Percentiles rank a stretch among this genome's conserved stretches.
Conservation (phyloP, 1,140 invertebrate species). For the Rhyacophila brunnea region DNA sequence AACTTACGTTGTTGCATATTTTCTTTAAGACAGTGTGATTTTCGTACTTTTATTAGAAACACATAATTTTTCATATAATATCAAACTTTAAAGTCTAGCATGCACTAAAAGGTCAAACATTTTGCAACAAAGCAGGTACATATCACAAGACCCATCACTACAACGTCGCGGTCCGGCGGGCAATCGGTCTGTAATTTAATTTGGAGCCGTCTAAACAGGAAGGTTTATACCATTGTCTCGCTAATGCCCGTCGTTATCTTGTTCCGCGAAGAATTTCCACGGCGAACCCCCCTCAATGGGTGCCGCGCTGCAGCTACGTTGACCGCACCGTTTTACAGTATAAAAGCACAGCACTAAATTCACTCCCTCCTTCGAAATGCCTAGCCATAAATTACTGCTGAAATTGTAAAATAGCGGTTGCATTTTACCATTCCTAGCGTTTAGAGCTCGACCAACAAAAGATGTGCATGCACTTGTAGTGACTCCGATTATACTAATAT, state of each 20-base stretch:
- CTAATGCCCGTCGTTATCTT: slow-evolving; percentile 29
- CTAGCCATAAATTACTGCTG: slow-evolving; percentile 27
- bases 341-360: slow-evolving; percentile 25
- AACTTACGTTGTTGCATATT: too few species aligned
- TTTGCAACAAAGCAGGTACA: background rate
- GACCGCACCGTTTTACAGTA: slow-evolving; percentile 17
- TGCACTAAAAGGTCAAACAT: too few species aligned
- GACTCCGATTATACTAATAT: too few species aligned
- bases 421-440: slow-evolving; percentile 10
- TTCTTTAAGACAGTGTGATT: too few species aligned
- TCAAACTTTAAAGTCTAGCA: too few species aligned
- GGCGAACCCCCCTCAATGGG: background rate
- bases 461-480: too few species aligned
- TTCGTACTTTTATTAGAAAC: too few species aligned
- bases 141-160: slow-evolving; percentile 9
- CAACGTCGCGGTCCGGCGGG: background rate
- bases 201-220: slow-evolving; percentile 27
- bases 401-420: slow-evolving; percentile 24
- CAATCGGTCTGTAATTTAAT: slow-evolving; percentile 23
- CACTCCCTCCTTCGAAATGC: slow-evolving; percentile 12
- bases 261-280: slow-evolving; percentile 20
- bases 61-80: too few species aligned
- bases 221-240: slow-evolving; percentile 26
- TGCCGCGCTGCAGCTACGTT: background rate
- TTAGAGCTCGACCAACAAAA: background rate